Evolutionary conservation across 2,113 vertebrate genomes (phyloP), one percentile per base, ranked within the genome.

Genomic region (Piaya cayana): DNA sequence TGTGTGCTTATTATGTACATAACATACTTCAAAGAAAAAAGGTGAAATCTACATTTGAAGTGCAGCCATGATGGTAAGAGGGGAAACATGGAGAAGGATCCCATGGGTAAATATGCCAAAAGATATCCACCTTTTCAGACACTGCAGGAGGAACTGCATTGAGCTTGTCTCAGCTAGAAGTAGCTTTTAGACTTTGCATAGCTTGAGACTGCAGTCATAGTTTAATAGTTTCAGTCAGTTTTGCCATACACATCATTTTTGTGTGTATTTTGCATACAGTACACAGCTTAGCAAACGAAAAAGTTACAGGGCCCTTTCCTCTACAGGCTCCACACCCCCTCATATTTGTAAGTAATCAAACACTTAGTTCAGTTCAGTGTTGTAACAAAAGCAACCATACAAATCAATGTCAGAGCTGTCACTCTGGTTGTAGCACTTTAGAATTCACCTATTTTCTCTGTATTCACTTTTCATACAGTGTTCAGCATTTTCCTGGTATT

Each of bases 111-210:
- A 96, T 93, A 89, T 0, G 13, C 81, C 82, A 83, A 70, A 91
- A 74, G 75, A 94, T 87, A 94, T 90, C 89, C 94, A 82, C 90
- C 94, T 95, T 94, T 93, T 95, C 87, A 90, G 75, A 95, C 85
- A 88, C 3, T 43, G 91, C 96, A 95, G 90, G 52, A 96, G 71
- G 82, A 94, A 82, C 71, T 94, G 92, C 82, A 52, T 11, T 45
- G 92, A 95, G 92, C 94, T 95, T 97, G 96, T 96, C 96, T 97
- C 90, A 94, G 95, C 96, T 96, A 93, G 94, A 96, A 97, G 93
- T 92, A 92, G 78, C 92, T 83, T 56, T 90, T 52, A 91, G 69
- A 68, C 79, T 97, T 94, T 83, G 88, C 95, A 96, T 96, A 96
- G 72, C 60, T 96, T 65, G 90, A 45, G 36, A 79, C 82, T 90